Base-by-base conservation (phyloP, 2,888 invertebrate species). In the Stegophylla sp. region DNA sequence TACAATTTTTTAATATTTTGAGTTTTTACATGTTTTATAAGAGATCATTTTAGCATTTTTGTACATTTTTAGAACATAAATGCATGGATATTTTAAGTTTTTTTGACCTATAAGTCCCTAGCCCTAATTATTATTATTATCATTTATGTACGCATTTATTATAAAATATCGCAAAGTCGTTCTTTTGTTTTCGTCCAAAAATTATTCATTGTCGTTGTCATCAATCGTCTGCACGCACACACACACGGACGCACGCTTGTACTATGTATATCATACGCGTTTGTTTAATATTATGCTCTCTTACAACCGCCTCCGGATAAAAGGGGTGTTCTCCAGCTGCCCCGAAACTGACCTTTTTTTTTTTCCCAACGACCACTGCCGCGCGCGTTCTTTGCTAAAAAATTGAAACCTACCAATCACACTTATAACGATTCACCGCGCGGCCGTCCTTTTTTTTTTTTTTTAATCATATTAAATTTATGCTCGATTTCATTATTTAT, bases 151-250 rank as follows among this genome's bases (percentile, higher is more conserved):
- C 17, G 15, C n/a, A n/a, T n/a, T n/a, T n/a, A n/a, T n/a, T n/a
- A 34, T 34, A 34, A 34, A 34, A 34, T 26, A 61, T 13, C 5
- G 17, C 17, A 17, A 51, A 28, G n/a, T 69, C 28, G 34, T 69
- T 34, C 12, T 51, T 28, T 69, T 34, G 34, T 69, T 53, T 26
- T 69, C 28, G 20, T 20, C 15, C 15, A 28, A 51, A 17, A 51
- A 51, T 51, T 51, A 69, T 69, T 51, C 34, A 69, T 53, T 34
- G 51, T 51, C 34, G 28, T 66, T 51, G 34, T 69, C 51, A 51
- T 69, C 34, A 20, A 34, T 51, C n/a, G 20, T n/a, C 15, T 17
- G 43, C n/a, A n/a, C n/a, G n/a, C n/a, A n/a, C n/a, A n/a, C n/a
- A n/a, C n/a, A n/a, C n/a, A n/a, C n/a, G n/a, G n/a, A n/a, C n/a